Base-by-base conservation (phyloP, 1,140 invertebrate species). In the Onthophagus taurus region DNA sequence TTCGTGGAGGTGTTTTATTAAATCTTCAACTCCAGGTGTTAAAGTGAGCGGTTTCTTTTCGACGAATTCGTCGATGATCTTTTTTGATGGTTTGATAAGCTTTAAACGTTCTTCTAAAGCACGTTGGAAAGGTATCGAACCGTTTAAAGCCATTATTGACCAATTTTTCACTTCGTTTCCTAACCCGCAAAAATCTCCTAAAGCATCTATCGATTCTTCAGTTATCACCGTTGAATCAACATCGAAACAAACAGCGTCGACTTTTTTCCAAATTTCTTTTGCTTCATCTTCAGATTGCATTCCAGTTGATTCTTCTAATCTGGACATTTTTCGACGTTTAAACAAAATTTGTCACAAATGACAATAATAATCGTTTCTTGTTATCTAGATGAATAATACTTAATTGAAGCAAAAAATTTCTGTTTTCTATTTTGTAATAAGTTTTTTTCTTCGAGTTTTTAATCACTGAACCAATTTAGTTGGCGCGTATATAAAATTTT, bases 221-320 rank as follows among this genome's bases (percentile, higher is more conserved):
- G 75, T 72, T 49, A 94, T 91, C 3, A 98, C 88, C 0, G 96
- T 98, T 0, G 95, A 98, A 66, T 99, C 95, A 0, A 98, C 93
- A 68, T 98, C 95, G 65, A 99, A 97, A 62, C 92, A 96, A 1
- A 99, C 86, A 44, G 89, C 89, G 66, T 97, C 87, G 0, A 89
- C 83, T 12, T 71, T 71, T 48, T 74, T 74, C 81, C 89, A 92
- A 44, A 89, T 63, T 45, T 69, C 68, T 58, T 56, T 49, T n/a
- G 61, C n/a, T n/a, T n/a, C n/a, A n/a, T n/a, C n/a, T n/a, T n/a
- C n/a, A n/a, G n/a, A n/a, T n/a, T n/a, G n/a, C n/a, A n/a, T n/a
- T n/a, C n/a, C n/a, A n/a, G n/a, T n/a, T n/a, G n/a, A n/a, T n/a
- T n/a, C n/a, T n/a, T n/a, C n/a, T n/a, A n/a, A n/a, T n/a, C n/a